A percentile compares a stretch with the other conserved stretches of the same genome.
Evolutionary conservation across 2,797 vertebrate genomes (phyloP).

Genomic region (Dicrostonyx torquatus): DNA sequence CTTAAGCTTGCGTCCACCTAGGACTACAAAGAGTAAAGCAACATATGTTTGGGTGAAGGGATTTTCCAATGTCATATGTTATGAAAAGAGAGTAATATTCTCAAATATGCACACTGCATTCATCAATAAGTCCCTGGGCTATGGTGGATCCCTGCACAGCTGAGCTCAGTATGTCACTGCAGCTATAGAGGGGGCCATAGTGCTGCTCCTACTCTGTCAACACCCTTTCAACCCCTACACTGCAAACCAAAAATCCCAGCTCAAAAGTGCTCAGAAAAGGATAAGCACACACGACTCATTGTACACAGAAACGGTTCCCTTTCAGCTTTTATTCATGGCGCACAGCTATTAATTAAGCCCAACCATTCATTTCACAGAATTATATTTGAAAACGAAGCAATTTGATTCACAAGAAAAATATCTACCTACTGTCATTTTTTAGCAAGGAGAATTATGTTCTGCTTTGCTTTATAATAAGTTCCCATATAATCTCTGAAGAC

Average conservation of each 20-base stretch:
- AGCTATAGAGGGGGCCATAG: not conserved
- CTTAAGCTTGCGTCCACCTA: not conserved
- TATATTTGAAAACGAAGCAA: slow-evolving; percentile 67
- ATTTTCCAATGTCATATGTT: not conserved
- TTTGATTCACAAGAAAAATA: slow-evolving; percentile 65
- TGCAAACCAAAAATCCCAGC: not conserved
- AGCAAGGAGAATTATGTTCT: slow-evolving; percentile 48
- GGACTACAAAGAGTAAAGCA: slow-evolving; percentile 22
- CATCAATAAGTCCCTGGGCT: slow-evolving; percentile 36
- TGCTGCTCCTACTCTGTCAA: slow-evolving; percentile 9
- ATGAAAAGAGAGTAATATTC: slow-evolving; percentile 50
- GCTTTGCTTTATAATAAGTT: slow-evolving; percentile 60
- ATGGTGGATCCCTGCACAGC: slow-evolving; percentile 12
- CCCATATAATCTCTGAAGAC: not conserved
- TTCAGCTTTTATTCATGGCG: slow-evolving; percentile 54
- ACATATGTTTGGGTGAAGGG: not conserved
- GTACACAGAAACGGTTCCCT: slow-evolving; percentile 45
- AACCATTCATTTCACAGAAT: slow-evolving; percentile 76
- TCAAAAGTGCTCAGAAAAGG: slow-evolving; percentile 46
- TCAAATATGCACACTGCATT: slow-evolving; percentile 31
- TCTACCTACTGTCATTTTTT: slow-evolving; percentile 68
- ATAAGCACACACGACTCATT: slow-evolving; percentile 27
- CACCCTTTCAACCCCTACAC: not conserved
- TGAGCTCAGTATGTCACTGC: not conserved
- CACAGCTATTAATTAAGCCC: slow-evolving; percentile 77